A percentile compares a stretch with the other conserved stretches of the same genome.
Evolutionary conservation across 2,888 invertebrate genomes (phyloP).

Genomic region (Salpingus planirostris): DNA sequence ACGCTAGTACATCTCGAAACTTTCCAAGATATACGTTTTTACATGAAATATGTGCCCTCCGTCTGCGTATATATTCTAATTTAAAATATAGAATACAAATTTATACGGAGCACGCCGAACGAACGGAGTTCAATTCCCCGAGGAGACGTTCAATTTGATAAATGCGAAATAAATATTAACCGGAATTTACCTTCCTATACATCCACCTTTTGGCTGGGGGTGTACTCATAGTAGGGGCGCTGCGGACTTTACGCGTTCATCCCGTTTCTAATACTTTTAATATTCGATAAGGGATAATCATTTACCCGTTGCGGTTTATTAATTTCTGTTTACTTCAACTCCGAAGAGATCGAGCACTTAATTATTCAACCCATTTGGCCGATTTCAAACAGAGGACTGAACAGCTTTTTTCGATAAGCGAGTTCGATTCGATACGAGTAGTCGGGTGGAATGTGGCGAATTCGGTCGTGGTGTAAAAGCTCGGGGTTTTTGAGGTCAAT

Average conservation of each 20-base stretch:
- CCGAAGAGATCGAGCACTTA: too few relatives aligned
- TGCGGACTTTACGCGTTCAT: constrained; percentile 21
- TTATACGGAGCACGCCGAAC: constrained; percentile 37
- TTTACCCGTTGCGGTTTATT: constrained; percentile 15
- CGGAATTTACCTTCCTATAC: constrained; percentile 36
- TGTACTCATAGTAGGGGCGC: neutral
- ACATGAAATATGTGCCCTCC: constrained; percentile 42
- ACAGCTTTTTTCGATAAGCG: too few relatives aligned
- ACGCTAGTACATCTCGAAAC: constrained; percentile 37
- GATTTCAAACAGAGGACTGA: too few relatives aligned
- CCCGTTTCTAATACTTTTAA: constrained; percentile 25
- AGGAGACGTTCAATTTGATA: constrained; percentile 42
- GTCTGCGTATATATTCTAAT: constrained; percentile 44
- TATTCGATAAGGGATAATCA: constrained; percentile 26
- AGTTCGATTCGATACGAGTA: too few relatives aligned
- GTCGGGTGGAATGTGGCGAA: too few relatives aligned
- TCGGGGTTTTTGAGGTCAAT: too few relatives aligned
- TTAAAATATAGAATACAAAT: constrained; percentile 45
- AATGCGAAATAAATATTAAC: constrained; percentile 43
- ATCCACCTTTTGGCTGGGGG: constrained; percentile 2
- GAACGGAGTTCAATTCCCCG: constrained; percentile 37
- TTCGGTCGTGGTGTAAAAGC: too few relatives aligned
- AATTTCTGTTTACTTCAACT: constrained; percentile 14
- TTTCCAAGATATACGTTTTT: constrained; percentile 39
- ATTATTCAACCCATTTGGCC: too few relatives aligned